Percentiles rank a stretch among this genome's conserved stretches.
phyloP scores from a whole-genome alignment of 1,140 invertebrate species.

The Drosophila bocki region DNA sequence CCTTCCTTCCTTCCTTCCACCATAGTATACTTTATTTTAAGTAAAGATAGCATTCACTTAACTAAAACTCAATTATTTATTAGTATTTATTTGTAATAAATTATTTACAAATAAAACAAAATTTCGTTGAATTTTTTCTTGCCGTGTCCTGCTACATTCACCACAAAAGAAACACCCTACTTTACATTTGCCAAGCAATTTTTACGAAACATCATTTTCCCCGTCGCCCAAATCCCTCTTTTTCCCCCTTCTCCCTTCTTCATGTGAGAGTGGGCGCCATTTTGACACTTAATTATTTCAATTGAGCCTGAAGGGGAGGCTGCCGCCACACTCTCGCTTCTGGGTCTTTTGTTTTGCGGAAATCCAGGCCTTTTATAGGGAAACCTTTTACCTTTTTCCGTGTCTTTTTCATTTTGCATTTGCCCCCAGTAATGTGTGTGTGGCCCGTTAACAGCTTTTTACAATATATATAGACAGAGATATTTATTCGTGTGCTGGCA shows the following conservation, averaged over 20 bases:
- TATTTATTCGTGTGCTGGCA: conserved; percentile 31
- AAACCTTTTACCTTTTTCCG: conserved; percentile 38
- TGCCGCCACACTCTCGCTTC: conserved; percentile 19
- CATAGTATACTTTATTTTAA: not conserved
- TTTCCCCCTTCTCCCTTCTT: not conserved
- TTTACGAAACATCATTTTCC: conserved; percentile 67
- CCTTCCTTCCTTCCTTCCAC: not conserved
- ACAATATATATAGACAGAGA: conserved; percentile 20
- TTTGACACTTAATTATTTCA: conserved; percentile 80
- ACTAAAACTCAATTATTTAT: not conserved
- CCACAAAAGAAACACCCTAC: conserved; percentile 7
- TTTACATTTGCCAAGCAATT: conserved; percentile 65
- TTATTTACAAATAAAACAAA: not conserved
- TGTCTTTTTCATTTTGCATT: conserved; percentile 12
- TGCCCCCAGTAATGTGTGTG: conserved; percentile 8
- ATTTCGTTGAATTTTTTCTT: not conserved
- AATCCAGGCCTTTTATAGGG: conserved; percentile 31
- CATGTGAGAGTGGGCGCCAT: conserved; percentile 47
- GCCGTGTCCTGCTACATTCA: not conserved
- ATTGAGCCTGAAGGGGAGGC: conserved; percentile 55
- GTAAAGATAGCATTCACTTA: not conserved
- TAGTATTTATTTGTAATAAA: not conserved
- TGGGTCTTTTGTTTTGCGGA: conserved; percentile 54
- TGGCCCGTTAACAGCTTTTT: conserved; percentile 68
- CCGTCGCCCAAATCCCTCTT: conserved; percentile 33